These are phyloP conservation scores for Paedocypris sp. DNA, from an alignment of 2,113 vertebrate genomes.

Conservation along the genomic window DNA sequence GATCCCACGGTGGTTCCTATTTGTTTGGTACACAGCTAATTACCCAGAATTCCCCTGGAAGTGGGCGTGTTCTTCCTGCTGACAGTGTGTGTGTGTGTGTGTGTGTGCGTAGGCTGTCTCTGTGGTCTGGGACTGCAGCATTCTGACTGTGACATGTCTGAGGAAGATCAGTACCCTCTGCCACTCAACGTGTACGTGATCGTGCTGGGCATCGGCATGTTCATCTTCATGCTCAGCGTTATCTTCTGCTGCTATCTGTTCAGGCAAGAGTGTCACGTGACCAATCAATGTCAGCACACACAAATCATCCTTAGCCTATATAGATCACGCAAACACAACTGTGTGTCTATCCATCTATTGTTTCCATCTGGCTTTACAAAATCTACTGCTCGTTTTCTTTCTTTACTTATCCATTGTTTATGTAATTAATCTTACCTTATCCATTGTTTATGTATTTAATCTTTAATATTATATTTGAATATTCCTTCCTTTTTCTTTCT, in stretches of 20 bases:
- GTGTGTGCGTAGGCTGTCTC: conserved; percentile 51
- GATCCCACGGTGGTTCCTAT: conserved; percentile 50
- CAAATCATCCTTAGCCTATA: not conserved
- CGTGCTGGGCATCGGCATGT: conserved; percentile 68
- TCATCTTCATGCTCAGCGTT: conserved; percentile 71
- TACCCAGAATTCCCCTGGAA: conserved; percentile 31
- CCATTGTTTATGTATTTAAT: too few relatives aligned
- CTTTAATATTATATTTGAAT: too few relatives aligned
- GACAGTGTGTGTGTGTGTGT: not conserved
- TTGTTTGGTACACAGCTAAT: conserved; percentile 59
- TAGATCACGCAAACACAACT: too few relatives aligned
- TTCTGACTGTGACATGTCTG: conserved; percentile 65
- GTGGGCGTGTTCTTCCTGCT: not conserved
- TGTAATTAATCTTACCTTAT: too few relatives aligned
- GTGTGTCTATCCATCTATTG: too few relatives aligned
- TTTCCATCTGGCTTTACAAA: too few relatives aligned
- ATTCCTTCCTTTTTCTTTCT: too few relatives aligned
- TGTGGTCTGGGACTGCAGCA: conserved; percentile 59
- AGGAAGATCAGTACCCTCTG: conserved; percentile 62
- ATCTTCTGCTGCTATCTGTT: conserved; percentile 75
- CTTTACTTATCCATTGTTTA: too few relatives aligned
- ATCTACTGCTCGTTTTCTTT: too few relatives aligned
- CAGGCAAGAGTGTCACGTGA: conserved; percentile 60
- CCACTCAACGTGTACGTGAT: conserved; percentile 69
- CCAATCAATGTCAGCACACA: not conserved